Percentiles rank a stretch among this genome's conserved stretches.
phyloP scores from a whole-genome alignment of 2,888 invertebrate genomes.

The Noctua comes region DNA sequence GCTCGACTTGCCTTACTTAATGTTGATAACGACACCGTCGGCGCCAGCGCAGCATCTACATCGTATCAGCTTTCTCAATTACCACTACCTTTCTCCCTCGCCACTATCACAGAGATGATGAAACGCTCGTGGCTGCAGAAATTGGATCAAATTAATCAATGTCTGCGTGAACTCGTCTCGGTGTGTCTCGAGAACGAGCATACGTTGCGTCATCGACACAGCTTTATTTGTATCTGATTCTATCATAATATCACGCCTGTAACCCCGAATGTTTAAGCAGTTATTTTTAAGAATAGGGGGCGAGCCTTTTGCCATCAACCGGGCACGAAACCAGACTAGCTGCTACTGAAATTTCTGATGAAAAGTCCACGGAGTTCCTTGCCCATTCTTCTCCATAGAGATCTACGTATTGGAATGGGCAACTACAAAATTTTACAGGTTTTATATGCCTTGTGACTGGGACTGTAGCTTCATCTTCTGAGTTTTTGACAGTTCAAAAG shows the following conservation, averaged over 20 bases:
- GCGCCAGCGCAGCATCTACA: not conserved
- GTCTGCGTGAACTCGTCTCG: slow-evolving; percentile 49
- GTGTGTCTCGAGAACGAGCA: slow-evolving; percentile 22
- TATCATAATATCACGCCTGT: not conserved
- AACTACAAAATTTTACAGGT: not conserved
- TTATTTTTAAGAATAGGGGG: not conserved
- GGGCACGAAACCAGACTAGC: not conserved
- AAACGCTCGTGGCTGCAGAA: slow-evolving; percentile 37
- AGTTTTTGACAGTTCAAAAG: not conserved
- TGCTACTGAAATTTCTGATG: not conserved
- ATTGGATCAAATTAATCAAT: slow-evolving; percentile 57
- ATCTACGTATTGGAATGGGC: not conserved
- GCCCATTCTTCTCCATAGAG: not conserved
- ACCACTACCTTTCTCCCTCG: slow-evolving; percentile 26
- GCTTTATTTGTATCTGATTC: slow-evolving; percentile 10
- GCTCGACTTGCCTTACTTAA: not conserved
- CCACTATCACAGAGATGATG: slow-evolving; percentile 10
- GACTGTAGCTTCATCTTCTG: not conserved
- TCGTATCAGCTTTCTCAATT: slow-evolving; percentile 25
- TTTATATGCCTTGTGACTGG: not conserved
- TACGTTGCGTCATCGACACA: slow-evolving; percentile 33
- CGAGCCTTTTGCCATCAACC: not conserved
- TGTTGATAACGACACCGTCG: not conserved
- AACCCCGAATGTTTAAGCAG: not conserved
- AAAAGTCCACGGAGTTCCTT: not conserved